Base-by-base conservation (phyloP, 1,140 invertebrate genomes). In the Aphis gossypii region DNA sequence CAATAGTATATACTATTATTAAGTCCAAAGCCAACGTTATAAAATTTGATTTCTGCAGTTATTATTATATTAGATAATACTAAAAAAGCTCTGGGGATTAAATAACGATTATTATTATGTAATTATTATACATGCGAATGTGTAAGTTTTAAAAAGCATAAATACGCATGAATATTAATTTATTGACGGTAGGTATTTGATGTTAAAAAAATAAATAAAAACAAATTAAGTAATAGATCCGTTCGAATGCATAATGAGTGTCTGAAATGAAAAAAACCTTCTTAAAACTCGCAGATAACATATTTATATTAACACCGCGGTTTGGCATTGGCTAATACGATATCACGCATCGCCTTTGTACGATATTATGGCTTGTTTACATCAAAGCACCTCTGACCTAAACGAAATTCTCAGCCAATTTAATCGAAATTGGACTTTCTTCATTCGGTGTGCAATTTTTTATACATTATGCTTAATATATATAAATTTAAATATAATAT, bases 381-480 rank as follows among this genome's bases (percentile, higher is more conserved):
- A 86, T 86, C 83, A 41, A 86, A 3, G 21, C 38, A 86, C 41
- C 83, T 86, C 30, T 86, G 38, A 86, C 83, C 41, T 25, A 86
- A 25, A 86, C 25, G 8, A 3, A 44, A 86, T 44, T 11, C 21
- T 86, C 83, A 14, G 23, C 38, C 41, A 86, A 86, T 86, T 86
- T 86, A 86, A 86, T 86, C 14, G 23, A 86, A 86, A 86, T 30
- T 14, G 9, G 38, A 86, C 83, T 86, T 86, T 86, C 83, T 86
- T 41, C 23, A 25, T 25, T 44, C 23, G 23, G 35, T 83, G n/a
- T n/a, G n/a, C n/a, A 76, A 23, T 38, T 83, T 83, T 35, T 41
- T 35, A 41, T 38, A 41, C 38, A 41, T 41, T 41, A 9, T 41
- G 38, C 18, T 23, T 83, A 83, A 41, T 38, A 9, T 38, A 38